A percentile compares a stretch with the other conserved stretches of the same genome.
Conservation (phyloP, 2,797 vertebrate genomes). For the Masticophis lateralis region DNA sequence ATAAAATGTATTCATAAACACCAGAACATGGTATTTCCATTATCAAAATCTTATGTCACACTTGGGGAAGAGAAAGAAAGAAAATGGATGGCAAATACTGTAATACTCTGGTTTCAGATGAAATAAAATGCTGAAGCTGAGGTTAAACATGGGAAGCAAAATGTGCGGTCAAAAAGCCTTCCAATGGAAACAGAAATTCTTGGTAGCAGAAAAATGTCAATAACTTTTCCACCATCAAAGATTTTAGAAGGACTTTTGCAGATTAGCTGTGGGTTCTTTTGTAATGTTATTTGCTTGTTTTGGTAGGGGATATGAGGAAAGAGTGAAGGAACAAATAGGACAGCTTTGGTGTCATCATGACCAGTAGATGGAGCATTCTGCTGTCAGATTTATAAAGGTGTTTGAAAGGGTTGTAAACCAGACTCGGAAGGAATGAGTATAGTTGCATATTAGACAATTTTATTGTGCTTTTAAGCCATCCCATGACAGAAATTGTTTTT, state of each 20-base stretch:
- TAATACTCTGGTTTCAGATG: background rate
- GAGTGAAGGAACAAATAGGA: background rate
- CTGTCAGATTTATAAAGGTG: background rate
- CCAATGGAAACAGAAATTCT: background rate
- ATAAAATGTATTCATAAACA: background rate
- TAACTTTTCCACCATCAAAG: background rate
- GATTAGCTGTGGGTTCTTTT: background rate
- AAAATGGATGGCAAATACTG: background rate
- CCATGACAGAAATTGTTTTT: background rate
- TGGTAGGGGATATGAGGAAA: background rate
- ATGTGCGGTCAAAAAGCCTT: background rate
- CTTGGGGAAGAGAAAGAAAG: background rate
- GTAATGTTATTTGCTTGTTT: background rate
- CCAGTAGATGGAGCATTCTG: background rate
- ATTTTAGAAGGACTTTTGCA: background rate
- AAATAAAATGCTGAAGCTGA: background rate
- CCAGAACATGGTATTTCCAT: background rate
- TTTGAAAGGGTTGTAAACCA: background rate
- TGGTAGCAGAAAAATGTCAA: background rate
- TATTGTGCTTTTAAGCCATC: background rate
- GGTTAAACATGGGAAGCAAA: background rate
- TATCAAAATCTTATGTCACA: background rate
- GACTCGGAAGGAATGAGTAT: background rate
- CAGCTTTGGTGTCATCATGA: background rate
- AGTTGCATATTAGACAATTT: background rate